Base-by-base conservation (phyloP, 2,888 invertebrate species). In the Melitaea athalia region DNA sequence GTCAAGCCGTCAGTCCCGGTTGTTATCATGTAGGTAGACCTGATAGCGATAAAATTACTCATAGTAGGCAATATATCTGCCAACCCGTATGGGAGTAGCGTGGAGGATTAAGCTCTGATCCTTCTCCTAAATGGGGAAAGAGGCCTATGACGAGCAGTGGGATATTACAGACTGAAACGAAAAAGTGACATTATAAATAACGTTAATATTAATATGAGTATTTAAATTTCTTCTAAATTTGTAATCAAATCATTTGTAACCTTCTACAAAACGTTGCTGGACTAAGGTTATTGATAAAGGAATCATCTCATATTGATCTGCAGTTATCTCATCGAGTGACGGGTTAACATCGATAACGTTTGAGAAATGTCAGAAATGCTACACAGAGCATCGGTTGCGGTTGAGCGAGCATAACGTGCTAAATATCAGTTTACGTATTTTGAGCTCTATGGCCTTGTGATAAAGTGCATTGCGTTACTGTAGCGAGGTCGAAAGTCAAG, bases 301-400 rank as follows among this genome's bases (percentile, higher is more conserved):
- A 77, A 77, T 79, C 81, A 80, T 85, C 82, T 86, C 77, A 75
- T 72, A 77, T 72, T 73, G 79, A 82, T 82, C 82, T 78, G 70
- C 72, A 72, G 78, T 85, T 89, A 89, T 90, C 88, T 84, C 76
- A 78, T 79, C 75, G 81, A 84, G 81, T 81, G 82, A 76, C 75
- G 70, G 71, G 78, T 78, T 78, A 78, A 71, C 70, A 76, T 77
- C 77, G 86, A 89, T 88, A 90, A 83, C 79, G 78, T 77, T 78
- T 80, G 78, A 69, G 59, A 80, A 79, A 81, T 76, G 78, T 80
- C 78, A 69, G 59, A 80, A 79, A 81, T 76, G 78, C 74, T 75
- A 76, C 81, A 78, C 78, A 81, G 78, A 75, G 66, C 74, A 75
- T 75, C 81, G 81, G 85, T 84, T 79, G 79, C 81, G 82, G 82